A percentile compares a stretch with the other conserved stretches of the same genome.
Evolutionary conservation across 2,113 vertebrate genomes (phyloP).

Genomic region (Daphoenositta chrysoptera): DNA sequence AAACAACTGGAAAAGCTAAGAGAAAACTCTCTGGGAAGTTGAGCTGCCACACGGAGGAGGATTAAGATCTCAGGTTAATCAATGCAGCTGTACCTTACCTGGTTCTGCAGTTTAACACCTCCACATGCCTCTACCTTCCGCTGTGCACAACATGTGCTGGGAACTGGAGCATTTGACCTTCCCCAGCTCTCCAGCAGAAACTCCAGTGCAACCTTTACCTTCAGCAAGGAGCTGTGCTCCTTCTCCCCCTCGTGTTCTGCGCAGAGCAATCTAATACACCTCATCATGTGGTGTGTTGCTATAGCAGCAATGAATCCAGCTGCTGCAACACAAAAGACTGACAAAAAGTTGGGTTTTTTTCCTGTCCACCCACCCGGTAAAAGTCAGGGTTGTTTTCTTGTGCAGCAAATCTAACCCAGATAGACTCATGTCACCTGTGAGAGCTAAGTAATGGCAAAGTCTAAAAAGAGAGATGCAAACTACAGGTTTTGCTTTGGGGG

Average conservation of each 20-base stretch:
- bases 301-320: constrained; percentile 91
- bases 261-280: constrained; percentile 95
- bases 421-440: constrained; percentile 28
- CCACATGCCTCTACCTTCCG: constrained; percentile 18
- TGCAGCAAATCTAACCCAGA: constrained; percentile 57
- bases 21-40: constrained; percentile 27
- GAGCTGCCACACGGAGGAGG: not conserved
- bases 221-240: constrained; percentile 75
- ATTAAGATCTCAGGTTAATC: not conserved
- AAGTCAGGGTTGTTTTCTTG: constrained; percentile 61
- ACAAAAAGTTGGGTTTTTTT: constrained; percentile 72
- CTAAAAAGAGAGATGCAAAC: not conserved
- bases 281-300: constrained; percentile 95
- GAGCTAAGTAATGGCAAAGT: constrained; percentile 17
- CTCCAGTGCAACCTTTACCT: constrained; percentile 80
- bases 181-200: constrained; percentile 62
- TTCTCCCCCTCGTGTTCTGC: constrained; percentile 76
- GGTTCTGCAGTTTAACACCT: constrained; percentile 51
- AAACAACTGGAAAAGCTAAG: not conserved
- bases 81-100: constrained; percentile 66
- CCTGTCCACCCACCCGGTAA: constrained; percentile 67
- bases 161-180: constrained; percentile 57
- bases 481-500: not conserved
- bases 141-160: constrained; percentile 38
- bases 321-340: constrained; percentile 83